A percentile compares a stretch with the other conserved stretches of the same genome.
Evolutionary conservation across 2,797 vertebrate genomes (phyloP).

Genomic region (Buphagus erythrorhynchus): DNA sequence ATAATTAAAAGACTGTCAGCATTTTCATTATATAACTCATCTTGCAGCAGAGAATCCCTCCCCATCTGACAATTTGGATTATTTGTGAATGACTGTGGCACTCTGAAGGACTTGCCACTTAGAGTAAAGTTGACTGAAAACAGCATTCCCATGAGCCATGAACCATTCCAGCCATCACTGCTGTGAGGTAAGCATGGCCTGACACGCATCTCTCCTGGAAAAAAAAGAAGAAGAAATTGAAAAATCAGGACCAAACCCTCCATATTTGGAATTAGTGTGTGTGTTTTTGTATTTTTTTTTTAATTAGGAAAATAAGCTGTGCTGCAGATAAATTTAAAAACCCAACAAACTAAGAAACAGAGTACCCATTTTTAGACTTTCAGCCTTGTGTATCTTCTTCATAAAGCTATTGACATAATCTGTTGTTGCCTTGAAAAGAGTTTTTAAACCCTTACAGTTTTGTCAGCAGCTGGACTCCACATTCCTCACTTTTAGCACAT

Average conservation of each 20-base stretch:
- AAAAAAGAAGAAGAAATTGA: not conserved
- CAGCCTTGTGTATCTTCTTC: not conserved
- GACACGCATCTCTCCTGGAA: not conserved
- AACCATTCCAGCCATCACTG: not conserved
- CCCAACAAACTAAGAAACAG: not conserved
- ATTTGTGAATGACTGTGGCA: not conserved
- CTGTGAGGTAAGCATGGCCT: not conserved
- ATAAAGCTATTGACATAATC: not conserved
- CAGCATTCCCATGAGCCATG: not conserved
- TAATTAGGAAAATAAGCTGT: not conserved
- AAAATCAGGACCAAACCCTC: not conserved
- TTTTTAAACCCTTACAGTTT: not conserved
- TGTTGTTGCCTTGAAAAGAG: not conserved
- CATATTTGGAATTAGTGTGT: not conserved
- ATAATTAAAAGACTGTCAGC: constrained; percentile 50
- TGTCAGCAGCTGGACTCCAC: rapidly evolving
- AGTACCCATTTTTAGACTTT: not conserved
- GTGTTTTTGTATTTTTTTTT: not conserved
- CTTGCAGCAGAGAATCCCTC: not conserved
- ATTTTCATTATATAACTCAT: not conserved
- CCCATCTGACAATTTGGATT: constrained; percentile 4
- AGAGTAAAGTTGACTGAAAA: not conserved
- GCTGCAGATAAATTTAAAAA: not conserved
- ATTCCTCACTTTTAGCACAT: not conserved
- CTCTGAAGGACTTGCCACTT: not conserved